Evolutionary conservation across 1,140 invertebrate species (phyloP).

Genomic region (Magallana angulata): DNA sequence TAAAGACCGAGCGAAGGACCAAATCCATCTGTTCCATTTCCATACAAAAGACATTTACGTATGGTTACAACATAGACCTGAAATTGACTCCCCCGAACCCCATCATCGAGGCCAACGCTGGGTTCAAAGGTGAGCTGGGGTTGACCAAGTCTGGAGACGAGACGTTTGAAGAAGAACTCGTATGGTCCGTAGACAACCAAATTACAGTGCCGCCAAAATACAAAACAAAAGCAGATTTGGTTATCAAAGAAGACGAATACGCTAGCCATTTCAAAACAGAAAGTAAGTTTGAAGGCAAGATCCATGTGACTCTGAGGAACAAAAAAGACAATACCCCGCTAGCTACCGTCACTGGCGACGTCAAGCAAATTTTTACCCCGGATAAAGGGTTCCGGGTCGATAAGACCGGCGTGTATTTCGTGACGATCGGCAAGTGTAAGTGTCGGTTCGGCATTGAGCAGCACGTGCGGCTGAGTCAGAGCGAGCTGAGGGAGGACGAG

Average conservation of each 20-base stretch:
- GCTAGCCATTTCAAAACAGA: constrained; percentile 79
- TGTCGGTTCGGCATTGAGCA: constrained; percentile 79
- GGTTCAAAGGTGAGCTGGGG: constrained; percentile 80
- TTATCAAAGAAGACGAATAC: constrained; percentile 80
- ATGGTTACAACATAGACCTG: constrained; percentile 66
- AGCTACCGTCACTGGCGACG: constrained; percentile 71
- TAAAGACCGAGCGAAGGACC: constrained; percentile 72
- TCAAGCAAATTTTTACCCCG: constrained; percentile 74
- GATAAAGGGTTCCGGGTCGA: constrained; percentile 73
- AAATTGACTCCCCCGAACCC: constrained; percentile 72
- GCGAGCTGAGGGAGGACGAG: neutral
- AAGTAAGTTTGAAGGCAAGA: constrained; percentile 77
- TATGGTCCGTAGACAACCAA: constrained; percentile 80
- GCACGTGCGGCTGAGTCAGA: constrained; percentile 71
- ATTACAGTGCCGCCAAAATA: constrained; percentile 79
- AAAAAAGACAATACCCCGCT: constrained; percentile 76
- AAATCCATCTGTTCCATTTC: constrained; percentile 72
- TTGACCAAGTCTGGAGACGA: constrained; percentile 78
- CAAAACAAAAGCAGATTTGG: constrained; percentile 80
- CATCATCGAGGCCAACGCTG: constrained; percentile 81
- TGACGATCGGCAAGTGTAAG: constrained; percentile 75
- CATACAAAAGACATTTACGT: constrained; percentile 66
- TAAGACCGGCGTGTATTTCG: constrained; percentile 70
- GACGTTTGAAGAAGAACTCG: constrained; percentile 79
- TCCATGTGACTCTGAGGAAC: constrained; percentile 76